These are phyloP conservation scores for Diadophis punctatus DNA, from an alignment of 2,113 vertebrate genomes.

Conservation along the genomic window DNA sequence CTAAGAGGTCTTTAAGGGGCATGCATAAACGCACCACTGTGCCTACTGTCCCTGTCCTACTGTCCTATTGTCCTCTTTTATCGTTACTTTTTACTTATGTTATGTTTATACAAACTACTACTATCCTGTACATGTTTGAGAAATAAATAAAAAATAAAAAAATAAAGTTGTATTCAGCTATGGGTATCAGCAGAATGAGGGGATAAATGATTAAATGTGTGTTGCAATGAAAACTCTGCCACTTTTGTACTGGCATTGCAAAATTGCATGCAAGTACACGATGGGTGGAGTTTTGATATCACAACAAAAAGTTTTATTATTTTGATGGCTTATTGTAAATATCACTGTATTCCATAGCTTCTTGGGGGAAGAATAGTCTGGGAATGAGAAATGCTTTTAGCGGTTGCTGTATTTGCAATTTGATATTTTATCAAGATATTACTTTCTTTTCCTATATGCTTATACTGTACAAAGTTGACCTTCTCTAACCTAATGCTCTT, in stretches of 20 bases:
- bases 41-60: no score
- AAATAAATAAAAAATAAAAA: no score
- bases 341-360: not conserved
- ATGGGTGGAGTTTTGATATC: not conserved
- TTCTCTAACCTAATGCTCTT: not conserved
- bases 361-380: not conserved
- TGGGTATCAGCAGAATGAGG: not conserved
- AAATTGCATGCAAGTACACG: not conserved
- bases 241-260: not conserved
- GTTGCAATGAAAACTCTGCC: not conserved
- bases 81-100: no score
- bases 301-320: not conserved
- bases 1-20: no score
- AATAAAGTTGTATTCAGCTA: not conserved
- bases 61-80: no score
- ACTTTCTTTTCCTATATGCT: not conserved
- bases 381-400: not conserved
- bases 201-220: not conserved
- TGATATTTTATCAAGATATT: not conserved
- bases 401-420: not conserved
- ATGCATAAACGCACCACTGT: no score
- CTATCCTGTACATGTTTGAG: no score
- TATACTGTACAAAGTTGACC: not conserved
- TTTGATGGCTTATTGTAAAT: not conserved
- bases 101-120: no score